These are phyloP conservation scores for Alentia gelatinosa DNA, from an alignment of 2,888 invertebrate genomes.

Conservation along the genomic window DNA sequence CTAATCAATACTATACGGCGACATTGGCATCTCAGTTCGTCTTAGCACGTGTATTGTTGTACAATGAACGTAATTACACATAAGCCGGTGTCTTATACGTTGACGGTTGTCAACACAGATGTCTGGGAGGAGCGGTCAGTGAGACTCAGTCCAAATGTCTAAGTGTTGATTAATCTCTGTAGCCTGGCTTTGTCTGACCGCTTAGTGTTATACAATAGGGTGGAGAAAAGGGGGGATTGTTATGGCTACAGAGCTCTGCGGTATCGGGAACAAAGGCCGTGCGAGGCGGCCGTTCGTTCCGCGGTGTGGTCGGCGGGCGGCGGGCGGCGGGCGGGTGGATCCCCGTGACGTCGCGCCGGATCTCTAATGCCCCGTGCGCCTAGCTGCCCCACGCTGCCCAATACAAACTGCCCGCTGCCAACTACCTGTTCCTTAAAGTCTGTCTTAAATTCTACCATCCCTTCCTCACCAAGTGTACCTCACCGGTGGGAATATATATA, in stretches of 20 bases:
- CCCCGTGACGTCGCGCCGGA: conserved; percentile 13
- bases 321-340: background rate
- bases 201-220: background rate
- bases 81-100: background rate
- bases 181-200: background rate
- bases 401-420: too few relatives aligned
- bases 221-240: background rate
- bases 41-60: background rate
- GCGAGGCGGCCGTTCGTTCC: conserved; percentile 11
- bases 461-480: too few relatives aligned
- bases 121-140: background rate
- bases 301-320: background rate
- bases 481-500: too few relatives aligned
- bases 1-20: background rate
- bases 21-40: background rate
- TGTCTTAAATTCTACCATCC: too few relatives aligned
- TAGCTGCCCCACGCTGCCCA: too few relatives aligned
- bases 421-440: too few relatives aligned
- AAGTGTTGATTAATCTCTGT: too few relatives aligned
- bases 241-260: background rate
- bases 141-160: too few relatives aligned
- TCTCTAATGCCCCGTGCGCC: too few relatives aligned
- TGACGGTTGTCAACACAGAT: background rate
- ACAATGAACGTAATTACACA: background rate
- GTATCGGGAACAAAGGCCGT: background rate